Percentiles rank a stretch among this genome's conserved stretches.
phyloP scores from a whole-genome alignment of 2,797 vertebrate species.

The Rhynchonycteris naso region DNA sequence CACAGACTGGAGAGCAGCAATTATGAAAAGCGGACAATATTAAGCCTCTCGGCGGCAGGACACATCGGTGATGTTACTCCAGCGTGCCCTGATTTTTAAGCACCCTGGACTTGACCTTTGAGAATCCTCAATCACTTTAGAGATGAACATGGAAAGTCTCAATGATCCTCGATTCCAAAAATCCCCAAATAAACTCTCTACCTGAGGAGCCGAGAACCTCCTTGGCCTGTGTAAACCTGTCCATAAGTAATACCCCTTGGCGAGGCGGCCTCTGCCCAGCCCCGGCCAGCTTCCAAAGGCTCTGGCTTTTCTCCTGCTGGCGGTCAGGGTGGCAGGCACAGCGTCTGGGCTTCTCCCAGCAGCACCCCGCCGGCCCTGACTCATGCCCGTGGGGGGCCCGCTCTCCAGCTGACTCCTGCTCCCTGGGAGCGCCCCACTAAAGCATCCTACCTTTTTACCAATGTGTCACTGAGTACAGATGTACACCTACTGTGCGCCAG shows the following conservation, averaged over 20 bases:
- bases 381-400: background rate
- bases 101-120: background rate
- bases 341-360: background rate
- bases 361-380: background rate
- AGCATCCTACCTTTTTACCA: fast-evolving
- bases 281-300: background rate
- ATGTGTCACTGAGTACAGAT: fast-evolving
- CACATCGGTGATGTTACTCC: fast-evolving
- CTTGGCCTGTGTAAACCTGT: background rate
- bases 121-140: background rate
- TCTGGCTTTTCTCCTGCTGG: background rate
- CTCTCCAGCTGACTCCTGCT: background rate
- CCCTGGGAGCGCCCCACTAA: fast-evolving
- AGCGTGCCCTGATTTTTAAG: background rate
- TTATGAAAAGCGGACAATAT: fast-evolving
- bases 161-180: constrained; percentile 9
- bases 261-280: fast-evolving
- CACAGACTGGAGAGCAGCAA: background rate
- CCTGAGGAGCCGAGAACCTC: constrained; percentile 4
- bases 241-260: background rate
- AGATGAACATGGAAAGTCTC: background rate
- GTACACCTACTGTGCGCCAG: background rate
- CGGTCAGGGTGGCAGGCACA: fast-evolving
- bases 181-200: background rate
- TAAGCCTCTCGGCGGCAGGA: background rate